phyloP scores from a whole-genome alignment of 1,140 invertebrate species.

The Drosophila baimaii region DNA sequence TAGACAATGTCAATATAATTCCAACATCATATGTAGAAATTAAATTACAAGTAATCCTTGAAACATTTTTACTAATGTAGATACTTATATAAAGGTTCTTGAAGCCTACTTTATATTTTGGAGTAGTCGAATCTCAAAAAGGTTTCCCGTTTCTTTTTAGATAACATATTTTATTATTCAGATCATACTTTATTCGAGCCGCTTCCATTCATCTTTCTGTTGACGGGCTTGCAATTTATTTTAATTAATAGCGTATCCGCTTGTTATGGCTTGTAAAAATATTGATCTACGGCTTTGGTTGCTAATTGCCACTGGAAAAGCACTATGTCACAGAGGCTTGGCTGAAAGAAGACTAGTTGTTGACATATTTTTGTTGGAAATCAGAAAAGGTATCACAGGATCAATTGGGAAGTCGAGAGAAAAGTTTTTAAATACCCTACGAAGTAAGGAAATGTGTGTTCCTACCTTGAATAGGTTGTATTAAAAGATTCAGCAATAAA shows the following conservation, averaged over 20 bases:
- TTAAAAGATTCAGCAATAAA: too few species aligned
- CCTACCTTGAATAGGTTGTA: not conserved
- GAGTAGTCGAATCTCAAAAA: not conserved
- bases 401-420: not conserved
- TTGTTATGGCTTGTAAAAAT: constrained; percentile 22
- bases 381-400: constrained; percentile 16
- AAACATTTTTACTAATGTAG: too few species aligned
- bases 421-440: not conserved
- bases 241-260: constrained; percentile 63
- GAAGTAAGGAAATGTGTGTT: not conserved
- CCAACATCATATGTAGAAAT: too few species aligned
- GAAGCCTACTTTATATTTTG: not conserved
- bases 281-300: constrained; percentile 37
- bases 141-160: not conserved
- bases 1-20: not conserved
- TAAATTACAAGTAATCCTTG: too few species aligned
- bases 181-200: constrained; percentile 1
- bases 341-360: constrained; percentile 35
- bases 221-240: constrained; percentile 55
- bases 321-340: constrained; percentile 17
- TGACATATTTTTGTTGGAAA: constrained; percentile 40
- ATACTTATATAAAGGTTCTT: not conserved
- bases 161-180: not conserved
- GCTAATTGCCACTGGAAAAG: constrained; percentile 68
- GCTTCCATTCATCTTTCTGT: constrained; percentile 12